Evolutionary conservation across 2,888 invertebrate species (phyloP).

Genomic region (Troides oblongomaculatus): DNA sequence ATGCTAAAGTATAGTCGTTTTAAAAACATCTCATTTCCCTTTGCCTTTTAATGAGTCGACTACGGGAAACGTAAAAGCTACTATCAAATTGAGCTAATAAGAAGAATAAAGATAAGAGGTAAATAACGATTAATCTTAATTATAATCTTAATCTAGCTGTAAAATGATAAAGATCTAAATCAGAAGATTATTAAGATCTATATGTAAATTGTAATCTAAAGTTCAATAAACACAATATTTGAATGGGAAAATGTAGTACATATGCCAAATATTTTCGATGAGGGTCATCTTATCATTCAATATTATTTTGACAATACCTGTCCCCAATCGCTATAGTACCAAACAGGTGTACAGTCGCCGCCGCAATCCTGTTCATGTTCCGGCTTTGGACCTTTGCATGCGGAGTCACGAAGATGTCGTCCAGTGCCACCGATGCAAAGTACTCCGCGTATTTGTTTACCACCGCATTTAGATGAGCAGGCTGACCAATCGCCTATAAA

Average conservation of each 20-base stretch:
- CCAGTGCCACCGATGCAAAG: constrained; percentile 81
- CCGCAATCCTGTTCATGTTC: constrained; percentile 82
- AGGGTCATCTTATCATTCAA: no score
- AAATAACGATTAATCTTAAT: not conserved
- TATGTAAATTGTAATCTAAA: no score
- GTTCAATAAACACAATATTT: no score
- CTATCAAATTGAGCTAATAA: not conserved
- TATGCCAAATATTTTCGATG: no score
- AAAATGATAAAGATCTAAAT: not conserved
- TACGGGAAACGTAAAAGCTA: not conserved
- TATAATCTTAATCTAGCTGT: not conserved
- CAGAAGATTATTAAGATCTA: not conserved
- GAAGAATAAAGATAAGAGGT: not conserved
- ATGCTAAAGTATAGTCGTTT: no score
- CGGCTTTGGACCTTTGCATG: constrained; percentile 83
- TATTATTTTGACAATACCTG: constrained; percentile 66
- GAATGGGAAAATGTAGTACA: no score
- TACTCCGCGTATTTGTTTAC: constrained; percentile 84
- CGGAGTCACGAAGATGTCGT: constrained; percentile 79
- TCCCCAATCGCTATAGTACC: constrained; percentile 89
- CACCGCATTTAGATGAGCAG: constrained; percentile 76
- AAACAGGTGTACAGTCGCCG: constrained; percentile 80
- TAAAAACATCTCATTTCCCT: no score
- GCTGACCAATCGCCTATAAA: constrained; percentile 69
- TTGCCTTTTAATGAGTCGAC: not conserved